Evolutionary conservation across 2,797 vertebrate species (phyloP), one percentile per base, ranked within the genome.

Genomic region (Sphenodon punctatus): DNA sequence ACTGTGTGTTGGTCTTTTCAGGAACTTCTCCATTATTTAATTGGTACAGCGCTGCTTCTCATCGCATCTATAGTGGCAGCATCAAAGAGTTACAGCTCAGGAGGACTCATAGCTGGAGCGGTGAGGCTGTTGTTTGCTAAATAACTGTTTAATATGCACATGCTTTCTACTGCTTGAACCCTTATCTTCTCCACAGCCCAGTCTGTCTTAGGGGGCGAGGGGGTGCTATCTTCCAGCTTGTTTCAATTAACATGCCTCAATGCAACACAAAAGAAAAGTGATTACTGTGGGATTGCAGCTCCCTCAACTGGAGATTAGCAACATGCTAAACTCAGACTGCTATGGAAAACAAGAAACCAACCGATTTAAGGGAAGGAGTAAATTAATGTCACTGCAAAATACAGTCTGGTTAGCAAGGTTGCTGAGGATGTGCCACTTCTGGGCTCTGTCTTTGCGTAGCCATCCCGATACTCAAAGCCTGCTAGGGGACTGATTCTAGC

Each of bases 1-100:
- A 3, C 48, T 89, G 2, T 73, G 15, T 27, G 41, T 48, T 88
- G 93, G 32, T 80, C 61, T 86, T 91, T 83, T 48, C 94, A 99
- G 98, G 98, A 99, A 93, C 97, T 99, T 80, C 97, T 99, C 49
- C 98, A 99, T 93, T 99, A 99, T 80, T 88, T 96, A 5, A 93
- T 98, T 0, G 98, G 97, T 12, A 96, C 96, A 27, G 70, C 98
- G 89, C 96, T 99, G 69, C 93, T 99, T 84, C 90, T 98, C 58
- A 97, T 99, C 70, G 98, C 96, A 74, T 97, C 97, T 19, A 97
- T 99, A 63, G 89, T 97, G 11, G 97, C 93, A 5, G 96, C 96
- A 3, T 93, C 96, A 56, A 97, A 95, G 80, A 95, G 95, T 20
- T 16, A 85, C 25, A 95, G 84, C 36, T 38, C 90, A 7, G 94